Evolutionary conservation across 1,140 invertebrate species (phyloP).

Genomic region (Stegodyphus mimosarum): DNA sequence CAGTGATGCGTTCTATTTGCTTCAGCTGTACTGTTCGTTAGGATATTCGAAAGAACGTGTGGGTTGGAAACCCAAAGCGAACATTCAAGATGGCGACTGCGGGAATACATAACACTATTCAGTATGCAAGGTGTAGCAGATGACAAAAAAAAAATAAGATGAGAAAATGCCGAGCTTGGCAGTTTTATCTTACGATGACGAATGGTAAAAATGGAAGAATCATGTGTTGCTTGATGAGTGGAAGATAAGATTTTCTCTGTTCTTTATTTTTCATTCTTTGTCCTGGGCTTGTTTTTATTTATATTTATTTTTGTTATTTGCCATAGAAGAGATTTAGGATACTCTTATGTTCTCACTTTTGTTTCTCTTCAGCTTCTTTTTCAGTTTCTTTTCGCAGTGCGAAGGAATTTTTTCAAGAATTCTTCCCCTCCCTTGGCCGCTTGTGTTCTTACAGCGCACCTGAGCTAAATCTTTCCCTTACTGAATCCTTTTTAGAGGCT

Average conservation of each 20-base stretch:
- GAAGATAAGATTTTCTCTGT: slow-evolving; percentile 28
- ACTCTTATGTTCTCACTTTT: too few relatives aligned
- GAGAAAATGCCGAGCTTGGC: slow-evolving; percentile 26
- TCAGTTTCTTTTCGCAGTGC: too few relatives aligned
- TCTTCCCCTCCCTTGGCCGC: too few relatives aligned
- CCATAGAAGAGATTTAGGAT: too few relatives aligned
- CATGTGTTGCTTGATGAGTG: slow-evolving; percentile 52
- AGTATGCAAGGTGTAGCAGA: too few relatives aligned
- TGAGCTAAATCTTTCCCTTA: too few relatives aligned
- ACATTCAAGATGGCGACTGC: slow-evolving; percentile 12
- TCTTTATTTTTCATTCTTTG: neutral
- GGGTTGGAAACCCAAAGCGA: slow-evolving; percentile 9
- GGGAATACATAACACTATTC: neutral
- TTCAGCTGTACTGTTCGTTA: slow-evolving; percentile 31
- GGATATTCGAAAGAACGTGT: slow-evolving; percentile 22
- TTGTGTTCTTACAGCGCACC: too few relatives aligned
- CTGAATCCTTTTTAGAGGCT: too few relatives aligned
- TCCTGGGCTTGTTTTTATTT: too few relatives aligned
- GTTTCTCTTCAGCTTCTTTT: too few relatives aligned
- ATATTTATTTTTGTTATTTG: too few relatives aligned
- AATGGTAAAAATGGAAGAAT: slow-evolving; percentile 49
- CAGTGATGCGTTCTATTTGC: slow-evolving; percentile 42
- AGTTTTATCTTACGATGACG: slow-evolving; percentile 50
- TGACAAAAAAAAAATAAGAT: neutral
- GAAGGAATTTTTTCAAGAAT: too few relatives aligned